Conservation (phyloP, 2,113 vertebrate species). For the Agapornis roseicollis region DNA sequence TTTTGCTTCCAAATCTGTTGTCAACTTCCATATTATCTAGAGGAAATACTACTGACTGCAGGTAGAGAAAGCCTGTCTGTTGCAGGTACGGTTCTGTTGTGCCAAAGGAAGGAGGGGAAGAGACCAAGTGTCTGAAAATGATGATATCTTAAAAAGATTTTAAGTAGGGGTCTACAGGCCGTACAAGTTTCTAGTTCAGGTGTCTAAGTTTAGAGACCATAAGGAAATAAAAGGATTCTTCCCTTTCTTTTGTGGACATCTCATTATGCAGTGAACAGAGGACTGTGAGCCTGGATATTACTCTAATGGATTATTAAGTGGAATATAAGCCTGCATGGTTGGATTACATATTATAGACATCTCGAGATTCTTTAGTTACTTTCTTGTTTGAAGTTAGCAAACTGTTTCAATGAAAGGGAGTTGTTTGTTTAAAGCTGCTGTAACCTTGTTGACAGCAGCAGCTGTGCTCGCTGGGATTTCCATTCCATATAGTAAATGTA, state of each 20-base stretch:
- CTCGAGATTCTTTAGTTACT: neutral
- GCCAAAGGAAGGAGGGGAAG: neutral
- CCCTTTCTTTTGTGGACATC: neutral
- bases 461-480: constrained; percentile 36
- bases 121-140: neutral
- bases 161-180: neutral
- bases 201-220: neutral
- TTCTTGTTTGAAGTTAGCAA: constrained; percentile 35
- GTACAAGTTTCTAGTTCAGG: neutral
- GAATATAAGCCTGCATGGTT: constrained; percentile 19
- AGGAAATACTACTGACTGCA: neutral
- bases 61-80: neutral
- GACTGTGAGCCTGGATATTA: neutral
- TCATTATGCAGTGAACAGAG: neutral
- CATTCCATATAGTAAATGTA: neutral
- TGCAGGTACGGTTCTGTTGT: neutral
- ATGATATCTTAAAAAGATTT: neutral
- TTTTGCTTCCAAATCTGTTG: neutral
- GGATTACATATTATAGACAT: neutral
- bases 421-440: constrained; percentile 23
- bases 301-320: constrained; percentile 65
- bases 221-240: neutral
- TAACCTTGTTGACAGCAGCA: constrained; percentile 26
- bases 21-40: neutral
- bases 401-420: constrained; percentile 1